phyloP scores from a whole-genome alignment of 2,797 vertebrate genomes.

The Craterocephalus amniculus region DNA sequence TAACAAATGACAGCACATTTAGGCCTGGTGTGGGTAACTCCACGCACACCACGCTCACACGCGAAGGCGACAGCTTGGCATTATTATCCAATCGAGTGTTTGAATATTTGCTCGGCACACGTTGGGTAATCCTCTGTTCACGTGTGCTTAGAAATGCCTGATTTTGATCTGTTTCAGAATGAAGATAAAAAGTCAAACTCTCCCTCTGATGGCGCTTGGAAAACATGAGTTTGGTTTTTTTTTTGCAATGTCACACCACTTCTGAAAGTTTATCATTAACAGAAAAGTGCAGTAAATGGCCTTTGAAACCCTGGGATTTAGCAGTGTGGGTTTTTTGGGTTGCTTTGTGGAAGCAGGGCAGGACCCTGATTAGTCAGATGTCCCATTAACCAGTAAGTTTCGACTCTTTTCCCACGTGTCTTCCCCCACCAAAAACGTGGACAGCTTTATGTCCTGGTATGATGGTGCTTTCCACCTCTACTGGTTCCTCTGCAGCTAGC shows the following conservation, averaged over 20 bases:
- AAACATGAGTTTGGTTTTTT: slow-evolving; percentile 22
- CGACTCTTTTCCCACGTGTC: slow-evolving; percentile 2
- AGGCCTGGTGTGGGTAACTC: slow-evolving; percentile 43
- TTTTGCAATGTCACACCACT: slow-evolving; percentile 17
- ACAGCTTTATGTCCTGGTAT: neutral
- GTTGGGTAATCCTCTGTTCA: slow-evolving; percentile 51
- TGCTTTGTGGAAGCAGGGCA: slow-evolving; percentile 29
- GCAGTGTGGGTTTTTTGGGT: slow-evolving; percentile 25
- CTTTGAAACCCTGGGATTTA: slow-evolving; percentile 51
- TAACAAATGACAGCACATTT: slow-evolving; percentile 70
- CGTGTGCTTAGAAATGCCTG: slow-evolving; percentile 31
- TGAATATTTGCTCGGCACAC: slow-evolving; percentile 34
- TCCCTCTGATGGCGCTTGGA: slow-evolving; percentile 29
- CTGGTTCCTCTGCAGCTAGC: neutral
- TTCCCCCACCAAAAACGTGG: neutral
- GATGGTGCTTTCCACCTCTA: neutral
- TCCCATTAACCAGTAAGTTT: slow-evolving; percentile 29
- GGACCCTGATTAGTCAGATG: slow-evolving; percentile 37
- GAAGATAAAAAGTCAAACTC: slow-evolving; percentile 17
- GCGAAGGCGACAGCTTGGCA: slow-evolving; percentile 64
- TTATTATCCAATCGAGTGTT: slow-evolving; percentile 47
- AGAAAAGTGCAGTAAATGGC: slow-evolving; percentile 38
- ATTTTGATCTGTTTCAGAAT: slow-evolving; percentile 21
- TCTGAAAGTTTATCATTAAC: slow-evolving; percentile 33
- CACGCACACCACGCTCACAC: slow-evolving; percentile 35